phyloP scores from a whole-genome alignment of 2,888 invertebrate species.

The Drosophila heteroneura region DNA sequence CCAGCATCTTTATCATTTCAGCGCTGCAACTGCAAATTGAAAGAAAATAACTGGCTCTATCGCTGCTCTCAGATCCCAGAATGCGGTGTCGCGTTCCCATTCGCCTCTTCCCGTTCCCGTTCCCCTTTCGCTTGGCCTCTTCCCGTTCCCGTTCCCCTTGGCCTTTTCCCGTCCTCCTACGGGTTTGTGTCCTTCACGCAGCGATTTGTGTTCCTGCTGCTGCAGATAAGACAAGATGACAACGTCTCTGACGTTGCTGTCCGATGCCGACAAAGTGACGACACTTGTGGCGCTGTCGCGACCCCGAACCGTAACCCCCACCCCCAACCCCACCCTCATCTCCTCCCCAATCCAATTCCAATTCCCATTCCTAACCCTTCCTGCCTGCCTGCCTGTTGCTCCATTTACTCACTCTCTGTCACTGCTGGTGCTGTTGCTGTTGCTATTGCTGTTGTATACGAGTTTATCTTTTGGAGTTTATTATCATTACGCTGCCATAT shows the following conservation, averaged over 20 bases:
- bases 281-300: constrained; percentile 42
- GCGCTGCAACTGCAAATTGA: constrained; percentile 63
- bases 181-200: background rate
- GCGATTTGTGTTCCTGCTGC: constrained; percentile 10
- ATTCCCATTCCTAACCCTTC: background rate
- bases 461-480: constrained; percentile 81
- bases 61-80: constrained; percentile 7
- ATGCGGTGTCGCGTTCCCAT: background rate
- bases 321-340: background rate
- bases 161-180: no score
- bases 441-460: constrained; percentile 37
- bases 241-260: constrained; percentile 19
- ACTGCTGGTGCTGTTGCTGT: background rate
- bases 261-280: constrained; percentile 53
- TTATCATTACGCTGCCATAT: constrained; percentile 82
- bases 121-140: background rate
- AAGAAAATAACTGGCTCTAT: constrained; percentile 75
- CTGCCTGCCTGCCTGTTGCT: background rate
- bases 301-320: constrained; percentile 8
- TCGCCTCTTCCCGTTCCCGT: background rate
- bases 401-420: background rate
- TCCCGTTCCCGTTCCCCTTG: background rate
- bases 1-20: constrained; percentile 16
- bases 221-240: constrained; percentile 72
- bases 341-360: background rate